Evolutionary conservation across 2,888 invertebrate genomes (phyloP).

Genomic region (Boloria selene): DNA sequence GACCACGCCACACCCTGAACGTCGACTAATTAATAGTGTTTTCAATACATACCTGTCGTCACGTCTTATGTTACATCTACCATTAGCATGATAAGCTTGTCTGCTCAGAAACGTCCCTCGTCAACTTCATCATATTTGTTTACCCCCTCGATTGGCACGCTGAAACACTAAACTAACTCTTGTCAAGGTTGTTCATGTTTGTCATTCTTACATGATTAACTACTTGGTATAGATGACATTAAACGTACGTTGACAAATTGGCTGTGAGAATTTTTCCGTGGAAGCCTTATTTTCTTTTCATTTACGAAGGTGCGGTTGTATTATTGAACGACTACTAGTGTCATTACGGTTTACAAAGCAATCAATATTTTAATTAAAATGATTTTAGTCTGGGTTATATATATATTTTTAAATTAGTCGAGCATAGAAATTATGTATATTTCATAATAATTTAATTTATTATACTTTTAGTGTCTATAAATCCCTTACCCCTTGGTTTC

Average conservation of each 20-base stretch:
- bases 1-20: slow-evolving; percentile 57
- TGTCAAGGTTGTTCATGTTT: slow-evolving; percentile 54
- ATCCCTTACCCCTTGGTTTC: slow-evolving; percentile 51
- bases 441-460: background rate
- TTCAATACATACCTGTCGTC: slow-evolving; percentile 57
- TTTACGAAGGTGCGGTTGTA: slow-evolving; percentile 39
- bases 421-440: background rate
- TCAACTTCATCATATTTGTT: slow-evolving; percentile 54
- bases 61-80: slow-evolving; percentile 65
- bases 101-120: slow-evolving; percentile 39
- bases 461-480: slow-evolving; percentile 1
- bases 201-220: slow-evolving; percentile 56
- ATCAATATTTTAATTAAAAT: slow-evolving; percentile 16
- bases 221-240: slow-evolving; percentile 44
- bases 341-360: slow-evolving; percentile 20
- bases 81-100: slow-evolving; percentile 65
- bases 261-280: slow-evolving; percentile 41
- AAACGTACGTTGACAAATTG: slow-evolving; percentile 49
- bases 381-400: background rate
- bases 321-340: slow-evolving; percentile 30
- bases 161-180: slow-evolving; percentile 55
- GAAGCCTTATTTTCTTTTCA: slow-evolving; percentile 40
- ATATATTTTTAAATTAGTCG: background rate
- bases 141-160: slow-evolving; percentile 53
- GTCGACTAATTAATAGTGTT: slow-evolving; percentile 76